Percentiles rank a stretch among this genome's conserved stretches.
Conservation (phyloP, 2,797 vertebrate species). For the Rhabdophis nuchalis region DNA sequence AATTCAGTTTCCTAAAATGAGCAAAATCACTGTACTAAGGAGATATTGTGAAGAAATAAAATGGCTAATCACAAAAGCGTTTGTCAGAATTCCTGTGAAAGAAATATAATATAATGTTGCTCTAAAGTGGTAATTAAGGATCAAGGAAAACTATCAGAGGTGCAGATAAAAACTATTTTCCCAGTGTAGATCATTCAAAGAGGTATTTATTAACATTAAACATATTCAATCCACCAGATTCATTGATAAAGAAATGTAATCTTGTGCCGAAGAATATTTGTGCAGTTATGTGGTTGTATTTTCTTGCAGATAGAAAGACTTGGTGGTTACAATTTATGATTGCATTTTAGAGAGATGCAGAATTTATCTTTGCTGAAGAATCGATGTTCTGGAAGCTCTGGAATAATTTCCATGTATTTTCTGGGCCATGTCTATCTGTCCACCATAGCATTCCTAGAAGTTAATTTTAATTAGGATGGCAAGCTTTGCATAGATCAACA, state of each 20-base stretch:
- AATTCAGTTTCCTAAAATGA: slow-evolving; percentile 56
- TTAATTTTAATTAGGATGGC: background rate
- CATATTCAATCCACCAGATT: background rate
- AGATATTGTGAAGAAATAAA: slow-evolving; percentile 65
- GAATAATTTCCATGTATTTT: background rate
- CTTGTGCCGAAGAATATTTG: background rate
- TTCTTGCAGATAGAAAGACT: background rate
- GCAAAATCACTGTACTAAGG: slow-evolving; percentile 57
- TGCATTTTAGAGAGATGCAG: background rate
- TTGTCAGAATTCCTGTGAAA: background rate
- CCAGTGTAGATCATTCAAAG: background rate
- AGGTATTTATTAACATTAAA: background rate
- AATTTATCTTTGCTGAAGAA: background rate
- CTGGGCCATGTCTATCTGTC: background rate
- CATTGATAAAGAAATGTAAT: background rate
- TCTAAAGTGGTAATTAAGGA: background rate
- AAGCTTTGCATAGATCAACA: background rate
- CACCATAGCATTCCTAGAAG: background rate
- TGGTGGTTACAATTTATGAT: background rate
- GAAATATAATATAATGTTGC: background rate
- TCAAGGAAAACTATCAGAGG: background rate
- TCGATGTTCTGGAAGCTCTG: background rate
- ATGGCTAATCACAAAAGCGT: background rate
- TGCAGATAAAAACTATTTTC: background rate
- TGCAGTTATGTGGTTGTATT: background rate